Evolutionary conservation across 2,797 vertebrate species (phyloP).

Genomic region (Vireo griseus): DNA sequence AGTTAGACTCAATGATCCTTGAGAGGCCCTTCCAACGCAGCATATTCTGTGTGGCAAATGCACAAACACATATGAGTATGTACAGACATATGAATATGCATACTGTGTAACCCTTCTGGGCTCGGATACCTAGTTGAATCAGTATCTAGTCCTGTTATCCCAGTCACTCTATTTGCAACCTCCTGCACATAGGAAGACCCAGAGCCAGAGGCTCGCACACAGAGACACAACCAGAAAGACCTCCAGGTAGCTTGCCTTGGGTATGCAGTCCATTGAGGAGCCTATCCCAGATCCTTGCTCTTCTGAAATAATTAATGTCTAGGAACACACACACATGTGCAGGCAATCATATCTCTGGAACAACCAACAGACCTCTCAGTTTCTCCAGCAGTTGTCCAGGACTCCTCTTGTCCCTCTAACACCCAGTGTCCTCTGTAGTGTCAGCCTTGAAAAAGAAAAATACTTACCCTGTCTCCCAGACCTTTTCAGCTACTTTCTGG

Average conservation of each 20-base stretch:
- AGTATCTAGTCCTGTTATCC: neutral
- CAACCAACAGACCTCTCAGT: rapidly evolving
- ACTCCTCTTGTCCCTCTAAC: rapidly evolving
- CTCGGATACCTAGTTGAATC: neutral
- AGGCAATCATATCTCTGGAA: neutral
- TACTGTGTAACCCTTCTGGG: neutral
- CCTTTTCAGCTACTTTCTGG: neutral
- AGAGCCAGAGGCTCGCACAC: neutral
- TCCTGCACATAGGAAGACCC: rapidly evolving
- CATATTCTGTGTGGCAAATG: neutral
- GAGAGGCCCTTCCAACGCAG: neutral
- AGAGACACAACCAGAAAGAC: neutral
- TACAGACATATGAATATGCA: neutral
- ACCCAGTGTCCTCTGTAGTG: neutral
- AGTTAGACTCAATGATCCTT: neutral
- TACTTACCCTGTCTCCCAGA: neutral
- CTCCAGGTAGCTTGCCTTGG: neutral
- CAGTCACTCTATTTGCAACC: neutral
- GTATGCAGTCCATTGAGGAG: neutral
- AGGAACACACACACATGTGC: neutral
- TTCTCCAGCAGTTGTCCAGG: neutral
- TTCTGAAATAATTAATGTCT: neutral
- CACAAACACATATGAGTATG: neutral
- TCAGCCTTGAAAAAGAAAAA: neutral
- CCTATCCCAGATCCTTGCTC: rapidly evolving